Conservation (phyloP, 2,888 invertebrate genomes). For the Stratiomys singularior region DNA sequence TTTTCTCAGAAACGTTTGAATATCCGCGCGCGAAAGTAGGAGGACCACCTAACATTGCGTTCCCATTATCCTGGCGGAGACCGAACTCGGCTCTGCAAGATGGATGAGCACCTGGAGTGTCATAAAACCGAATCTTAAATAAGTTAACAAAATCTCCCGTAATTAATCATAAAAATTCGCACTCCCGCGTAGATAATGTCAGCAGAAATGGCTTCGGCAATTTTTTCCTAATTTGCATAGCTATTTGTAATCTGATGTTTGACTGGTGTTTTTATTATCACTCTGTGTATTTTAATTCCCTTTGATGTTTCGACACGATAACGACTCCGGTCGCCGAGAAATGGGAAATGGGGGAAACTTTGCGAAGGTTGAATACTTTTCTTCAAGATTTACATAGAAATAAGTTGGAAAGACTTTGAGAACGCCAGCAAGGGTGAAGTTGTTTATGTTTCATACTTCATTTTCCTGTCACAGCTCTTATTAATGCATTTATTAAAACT, state of each 20-base stretch:
- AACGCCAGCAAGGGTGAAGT: too few species aligned
- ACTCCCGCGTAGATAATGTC: conserved; percentile 61
- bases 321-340: not conserved
- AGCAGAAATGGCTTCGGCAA: conserved; percentile 65
- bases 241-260: conserved; percentile 54
- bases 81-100: conserved; percentile 40
- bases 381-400: conserved; percentile 38
- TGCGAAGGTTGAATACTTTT: conserved; percentile 5
- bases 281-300: conserved; percentile 52
- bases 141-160: conserved; percentile 51
- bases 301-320: conserved; percentile 49
- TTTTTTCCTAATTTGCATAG: conserved; percentile 60
- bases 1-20: not conserved
- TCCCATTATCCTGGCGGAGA: not conserved
- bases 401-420: not conserved
- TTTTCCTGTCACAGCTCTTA: too few species aligned
- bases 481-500: too few species aligned
- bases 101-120: conserved; percentile 51
- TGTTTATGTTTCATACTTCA: too few species aligned
- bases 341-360: not conserved
- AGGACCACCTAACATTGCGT: not conserved
- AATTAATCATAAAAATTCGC: conserved; percentile 51
- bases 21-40: not conserved
- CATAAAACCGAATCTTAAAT: conserved; percentile 51
- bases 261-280: conserved; percentile 51